phyloP scores from a whole-genome alignment of 1,140 invertebrate species.

The Drosophila funebris region DNA sequence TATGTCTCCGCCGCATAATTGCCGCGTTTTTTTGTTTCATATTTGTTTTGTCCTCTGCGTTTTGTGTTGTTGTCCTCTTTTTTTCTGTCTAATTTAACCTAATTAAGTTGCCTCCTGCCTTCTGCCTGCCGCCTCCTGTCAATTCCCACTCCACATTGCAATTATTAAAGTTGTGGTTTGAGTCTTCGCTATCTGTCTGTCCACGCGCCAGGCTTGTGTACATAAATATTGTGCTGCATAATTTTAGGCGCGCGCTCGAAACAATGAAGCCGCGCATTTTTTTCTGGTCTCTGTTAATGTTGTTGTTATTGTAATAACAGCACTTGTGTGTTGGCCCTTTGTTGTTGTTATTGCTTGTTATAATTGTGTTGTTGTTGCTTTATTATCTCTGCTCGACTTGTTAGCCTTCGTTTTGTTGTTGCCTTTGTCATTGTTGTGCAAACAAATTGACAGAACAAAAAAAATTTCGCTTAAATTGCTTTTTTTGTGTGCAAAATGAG shows the following conservation, averaged over 20 bases:
- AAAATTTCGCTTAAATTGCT: constrained; percentile 23
- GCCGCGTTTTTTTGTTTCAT: constrained; percentile 40
- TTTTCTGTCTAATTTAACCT: constrained; percentile 65
- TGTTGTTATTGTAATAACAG: constrained; percentile 56
- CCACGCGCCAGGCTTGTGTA: neutral
- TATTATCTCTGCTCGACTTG: constrained; percentile 70
- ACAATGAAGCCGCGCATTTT: constrained; percentile 39
- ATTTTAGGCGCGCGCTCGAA: constrained; percentile 48
- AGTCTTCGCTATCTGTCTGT: constrained; percentile 17
- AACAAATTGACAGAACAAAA: constrained; percentile 33
- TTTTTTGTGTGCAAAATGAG: constrained; percentile 3
- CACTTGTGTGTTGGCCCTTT: constrained; percentile 10
- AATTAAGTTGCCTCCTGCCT: constrained; percentile 55
- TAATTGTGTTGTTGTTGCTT: constrained; percentile 44
- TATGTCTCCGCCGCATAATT: constrained; percentile 32
- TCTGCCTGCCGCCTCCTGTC: neutral
- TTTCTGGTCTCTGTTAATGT: neutral
- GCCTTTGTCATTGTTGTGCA: constrained; percentile 47
- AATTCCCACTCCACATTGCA: neutral
- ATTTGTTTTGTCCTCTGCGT: neutral
- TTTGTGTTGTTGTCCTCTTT: neutral
- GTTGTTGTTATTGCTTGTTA: constrained; percentile 20
- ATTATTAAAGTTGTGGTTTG: constrained; percentile 23
- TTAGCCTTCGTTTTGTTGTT: constrained; percentile 49
- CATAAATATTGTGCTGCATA: constrained; percentile 54